A percentile compares a stretch with the other conserved stretches of the same genome.
phyloP scores from a whole-genome alignment of 2,113 vertebrate species.

The Hoplias malabaricus region DNA sequence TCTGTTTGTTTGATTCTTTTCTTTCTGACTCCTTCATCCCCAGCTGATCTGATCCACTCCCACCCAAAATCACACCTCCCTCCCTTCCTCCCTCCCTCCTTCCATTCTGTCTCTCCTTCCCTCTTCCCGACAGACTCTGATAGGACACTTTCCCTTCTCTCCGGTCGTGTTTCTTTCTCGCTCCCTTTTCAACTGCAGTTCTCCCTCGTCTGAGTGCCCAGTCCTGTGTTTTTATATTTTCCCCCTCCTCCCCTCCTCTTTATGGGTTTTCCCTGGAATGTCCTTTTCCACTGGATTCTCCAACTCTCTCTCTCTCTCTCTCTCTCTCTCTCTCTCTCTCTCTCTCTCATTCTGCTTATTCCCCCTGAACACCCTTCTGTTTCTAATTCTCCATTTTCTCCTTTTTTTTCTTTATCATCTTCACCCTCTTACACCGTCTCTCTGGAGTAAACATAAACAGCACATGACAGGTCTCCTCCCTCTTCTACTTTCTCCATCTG shows the following conservation, averaged over 20 bases:
- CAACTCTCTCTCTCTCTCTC: constrained; percentile 60
- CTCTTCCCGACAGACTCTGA: constrained; percentile 52
- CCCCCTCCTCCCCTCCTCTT: constrained; percentile 48
- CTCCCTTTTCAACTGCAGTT: constrained; percentile 2
- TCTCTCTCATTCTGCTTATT: constrained; percentile 21
- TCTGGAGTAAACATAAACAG: constrained; percentile 50
- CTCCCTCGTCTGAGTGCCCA: constrained; percentile 8
- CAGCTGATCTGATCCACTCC: constrained; percentile 27
- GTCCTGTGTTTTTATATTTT: constrained; percentile 58
- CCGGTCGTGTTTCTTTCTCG: not conserved
- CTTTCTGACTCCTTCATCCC: constrained; percentile 52
- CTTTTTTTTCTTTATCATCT: constrained; percentile 15
- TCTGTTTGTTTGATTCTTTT: constrained; percentile 65
- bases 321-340: not conserved
- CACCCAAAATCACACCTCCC: constrained; percentile 48
- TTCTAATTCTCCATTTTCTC: not conserved
- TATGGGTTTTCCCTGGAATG: constrained; percentile 66
- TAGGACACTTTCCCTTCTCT: constrained; percentile 23
- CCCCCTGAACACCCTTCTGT: not conserved
- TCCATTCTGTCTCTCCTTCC: constrained; percentile 36
- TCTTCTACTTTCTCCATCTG: constrained; percentile 44
- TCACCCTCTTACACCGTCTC: constrained; percentile 41
- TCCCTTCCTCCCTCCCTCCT: constrained; percentile 33
- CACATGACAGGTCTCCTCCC: constrained; percentile 31
- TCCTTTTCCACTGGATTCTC: constrained; percentile 67